Base-by-base conservation (phyloP, 2,113 vertebrate species). In the Scytalopus superciliaris region DNA sequence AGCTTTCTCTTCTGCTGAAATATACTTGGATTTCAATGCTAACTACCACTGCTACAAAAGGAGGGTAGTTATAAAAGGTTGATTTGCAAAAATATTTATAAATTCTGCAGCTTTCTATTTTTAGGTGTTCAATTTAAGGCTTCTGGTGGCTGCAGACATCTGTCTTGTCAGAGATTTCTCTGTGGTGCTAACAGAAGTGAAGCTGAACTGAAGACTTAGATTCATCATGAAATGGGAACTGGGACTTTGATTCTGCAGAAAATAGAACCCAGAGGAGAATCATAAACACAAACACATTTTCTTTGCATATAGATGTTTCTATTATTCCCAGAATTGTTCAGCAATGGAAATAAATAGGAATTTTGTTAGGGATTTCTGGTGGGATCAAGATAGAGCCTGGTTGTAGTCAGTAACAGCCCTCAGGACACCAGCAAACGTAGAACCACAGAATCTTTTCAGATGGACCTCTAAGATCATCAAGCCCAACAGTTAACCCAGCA, bases 101-200 rank as follows among this genome's bases (percentile, higher is more conserved):
- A 87, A 82, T 96, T 83, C 87, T 86, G 72, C 50, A 92, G 94
- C 87, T 84, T 90, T 86, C 89, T 92, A 94, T 94, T 93, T 97
- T 95, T 92, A 87, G 94, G 28, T 92, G 86, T 72, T 93, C 76
- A 94, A 30, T 96, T 90, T 95, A 86, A 75, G 83, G 84, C 88
- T 97, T 87, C 84, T 94, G 78, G 89, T 95, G 87, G 87, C 96
- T 95, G 89, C 84, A 96, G 95, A 91, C 91, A 93, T 95, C 93
- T 95, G 91, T 89, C 93, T 96, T 94, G 87, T 93, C 91, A 89
- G 88, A 96, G 90, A 94, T 94, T 94, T 92, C 95, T 96, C 85
- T 3, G 9, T 74, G 88, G 85, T 92, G 95, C 83, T 95, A 96
- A 91, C 75, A 93, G 91, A 94, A 96, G 84, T 39, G 70, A 84